Evolutionary conservation across 1,140 invertebrate genomes (phyloP), one percentile per base, ranked within the genome.

Genomic region (Drosophila tani): DNA sequence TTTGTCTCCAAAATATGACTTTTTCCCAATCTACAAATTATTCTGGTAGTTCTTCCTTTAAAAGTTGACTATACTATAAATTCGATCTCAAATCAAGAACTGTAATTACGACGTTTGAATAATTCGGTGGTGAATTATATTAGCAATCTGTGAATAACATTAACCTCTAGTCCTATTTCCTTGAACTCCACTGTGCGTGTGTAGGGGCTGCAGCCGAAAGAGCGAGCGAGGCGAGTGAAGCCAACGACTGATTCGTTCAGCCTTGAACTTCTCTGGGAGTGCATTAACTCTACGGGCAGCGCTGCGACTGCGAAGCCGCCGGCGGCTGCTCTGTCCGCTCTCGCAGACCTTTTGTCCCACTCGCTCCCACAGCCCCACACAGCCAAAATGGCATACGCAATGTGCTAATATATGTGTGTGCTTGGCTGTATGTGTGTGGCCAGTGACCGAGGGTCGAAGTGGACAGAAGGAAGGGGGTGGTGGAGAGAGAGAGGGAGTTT

Each of bases 241-340:
- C 81, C 66, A 88, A 77, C 88, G 88, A 90, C 88, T 85, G 88
- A 91, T 91, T 91, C 85, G 88, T 84, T 90, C 90, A 91, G 88
- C 88, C 88, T 91, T 91, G 88, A 91, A 91, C 88, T 91, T 91
- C 88, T 91, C 73, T 74, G 56, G 68, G 88, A 91, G 88, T 91
- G 88, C 88, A 91, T 91, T 91, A 91, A 91, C 88, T 91, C 81
- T 88, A 77, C 71, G 78, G 59, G 45, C 82, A 53, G 50, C 57
- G 75, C 64, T 49, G 55, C 66, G 66, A 43, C 32, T 56, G 66
- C 46, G 57, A 47, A 45, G 62, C 47, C 24, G 43, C 21, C 62
- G 63, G 45, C 57, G 51, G 29, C 75, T 62, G 57, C 75, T 59
- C 75, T 46, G 70, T 60, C 59, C 59, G 59, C 62, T 78, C 47